Percentiles rank a stretch among this genome's conserved stretches.
These are phyloP conservation scores for Pristionchus exspectatus DNA, from an alignment of 2,888 invertebrate species.

Conservation along the genomic window DNA sequence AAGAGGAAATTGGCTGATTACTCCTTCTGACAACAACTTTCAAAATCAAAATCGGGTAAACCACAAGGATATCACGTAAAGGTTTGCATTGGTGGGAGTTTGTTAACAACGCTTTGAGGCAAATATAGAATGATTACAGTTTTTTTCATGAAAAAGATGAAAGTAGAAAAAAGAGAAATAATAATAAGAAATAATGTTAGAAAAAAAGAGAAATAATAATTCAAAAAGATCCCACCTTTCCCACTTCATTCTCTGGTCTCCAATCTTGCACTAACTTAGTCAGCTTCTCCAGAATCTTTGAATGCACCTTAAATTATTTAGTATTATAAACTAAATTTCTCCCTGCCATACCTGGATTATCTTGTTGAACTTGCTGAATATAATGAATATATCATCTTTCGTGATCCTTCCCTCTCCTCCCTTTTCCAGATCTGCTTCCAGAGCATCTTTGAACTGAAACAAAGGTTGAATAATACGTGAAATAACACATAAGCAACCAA, in stretches of 20 bases:
- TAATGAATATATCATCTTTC: conserved; percentile 38
- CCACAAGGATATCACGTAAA: too few relatives aligned
- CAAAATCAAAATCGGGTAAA: too few relatives aligned
- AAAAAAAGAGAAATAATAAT: neutral
- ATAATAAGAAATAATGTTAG: neutral
- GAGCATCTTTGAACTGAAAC: conserved; percentile 89
- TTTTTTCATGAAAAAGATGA: too few relatives aligned
- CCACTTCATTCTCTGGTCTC: conserved; percentile 72
- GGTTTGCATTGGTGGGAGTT: too few relatives aligned
- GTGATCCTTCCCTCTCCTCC: conserved; percentile 35
- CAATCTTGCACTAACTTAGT: conserved; percentile 82
- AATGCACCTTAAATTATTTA: conserved; percentile 86
- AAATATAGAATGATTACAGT: too few relatives aligned
- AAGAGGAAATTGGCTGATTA: too few relatives aligned
- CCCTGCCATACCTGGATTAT: conserved; percentile 6
- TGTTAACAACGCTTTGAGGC: too few relatives aligned
- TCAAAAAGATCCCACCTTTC: neutral
- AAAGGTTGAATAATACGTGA: neutral
- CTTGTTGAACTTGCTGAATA: conserved; percentile 36
- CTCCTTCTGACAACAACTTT: too few relatives aligned
- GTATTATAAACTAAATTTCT: neutral
- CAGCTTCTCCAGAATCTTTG: conserved; percentile 84
- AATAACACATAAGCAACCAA: too few relatives aligned
- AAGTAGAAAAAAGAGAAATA: neutral
- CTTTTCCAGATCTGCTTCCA: conserved; percentile 83